Conservation (phyloP, 2,113 vertebrate genomes). For the Gambusia affinis region DNA sequence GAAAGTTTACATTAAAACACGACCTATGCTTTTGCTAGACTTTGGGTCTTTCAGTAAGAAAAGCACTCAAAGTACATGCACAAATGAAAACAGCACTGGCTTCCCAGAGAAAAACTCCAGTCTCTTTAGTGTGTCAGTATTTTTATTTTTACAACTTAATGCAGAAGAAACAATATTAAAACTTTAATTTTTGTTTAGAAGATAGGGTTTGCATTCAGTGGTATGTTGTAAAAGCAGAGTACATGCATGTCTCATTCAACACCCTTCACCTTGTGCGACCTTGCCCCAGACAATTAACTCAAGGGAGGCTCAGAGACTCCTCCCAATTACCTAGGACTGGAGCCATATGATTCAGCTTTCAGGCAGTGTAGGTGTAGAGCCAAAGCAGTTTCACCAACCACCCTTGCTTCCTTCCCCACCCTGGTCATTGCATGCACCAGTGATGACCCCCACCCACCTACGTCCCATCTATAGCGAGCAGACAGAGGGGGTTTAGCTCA, state of each 20-base stretch:
- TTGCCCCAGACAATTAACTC: background rate
- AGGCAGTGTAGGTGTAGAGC: constrained; percentile 34
- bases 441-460: constrained; percentile 53
- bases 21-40: no score
- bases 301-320: background rate
- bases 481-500: constrained; percentile 77
- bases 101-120: background rate
- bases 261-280: background rate
- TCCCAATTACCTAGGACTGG: constrained; percentile 13
- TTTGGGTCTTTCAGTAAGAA: background rate
- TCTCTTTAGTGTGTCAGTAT: background rate
- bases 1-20: no score
- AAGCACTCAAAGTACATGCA: background rate
- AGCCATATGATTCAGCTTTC: constrained; percentile 65
- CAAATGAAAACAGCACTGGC: background rate
- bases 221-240: background rate
- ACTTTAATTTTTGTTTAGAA: background rate
- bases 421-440: constrained; percentile 34
- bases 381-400: constrained; percentile 43
- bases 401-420: constrained; percentile 34
- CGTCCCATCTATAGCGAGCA: constrained; percentile 70
- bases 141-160: background rate
- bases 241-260: background rate
- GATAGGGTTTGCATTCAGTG: background rate
- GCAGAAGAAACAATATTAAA: background rate